Evolutionary conservation across 1,140 invertebrate genomes (phyloP).

Genomic region (Drosophila repletoides): DNA sequence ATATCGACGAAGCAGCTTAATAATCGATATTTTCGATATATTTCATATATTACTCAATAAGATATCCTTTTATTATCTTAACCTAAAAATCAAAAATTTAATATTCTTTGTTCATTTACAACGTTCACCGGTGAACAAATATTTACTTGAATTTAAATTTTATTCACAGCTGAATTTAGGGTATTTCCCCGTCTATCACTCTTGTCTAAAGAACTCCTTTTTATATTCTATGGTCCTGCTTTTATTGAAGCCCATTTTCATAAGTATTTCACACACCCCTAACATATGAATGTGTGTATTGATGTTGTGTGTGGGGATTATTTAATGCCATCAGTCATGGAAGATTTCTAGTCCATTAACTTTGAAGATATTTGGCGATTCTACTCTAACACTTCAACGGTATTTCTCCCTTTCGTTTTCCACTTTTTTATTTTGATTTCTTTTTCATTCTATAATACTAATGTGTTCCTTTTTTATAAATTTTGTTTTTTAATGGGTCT

Average conservation of each 20-base stretch:
- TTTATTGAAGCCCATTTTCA: neutral
- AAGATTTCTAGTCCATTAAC: constrained; percentile 76
- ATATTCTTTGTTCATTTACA: neutral
- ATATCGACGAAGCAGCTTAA: too few relatives aligned
- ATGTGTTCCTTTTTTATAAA: constrained; percentile 1
- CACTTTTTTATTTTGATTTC: constrained; percentile 31
- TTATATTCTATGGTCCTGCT: constrained; percentile 2
- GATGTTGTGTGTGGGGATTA: too few relatives aligned
- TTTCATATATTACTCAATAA: too few relatives aligned
- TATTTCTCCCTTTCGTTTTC: constrained; percentile 41
- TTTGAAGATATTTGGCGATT: constrained; percentile 65
- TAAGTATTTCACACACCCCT: constrained; percentile 8
- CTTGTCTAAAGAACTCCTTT: neutral
- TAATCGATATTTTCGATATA: too few relatives aligned
- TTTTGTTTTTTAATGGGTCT: constrained; percentile 3
- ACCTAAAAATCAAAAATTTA: too few relatives aligned
- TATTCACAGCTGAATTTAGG: too few relatives aligned
- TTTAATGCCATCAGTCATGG: constrained; percentile 69
- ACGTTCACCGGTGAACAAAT: too few relatives aligned
- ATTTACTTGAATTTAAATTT: too few relatives aligned
- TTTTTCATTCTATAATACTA: constrained; percentile 28
- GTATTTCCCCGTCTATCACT: neutral
- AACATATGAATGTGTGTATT: neutral
- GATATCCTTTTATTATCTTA: too few relatives aligned
- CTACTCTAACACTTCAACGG: constrained; percentile 67